These are phyloP conservation scores for Nixonia krombeini DNA, from an alignment of 1,140 invertebrate genomes.

Conservation along the genomic window DNA sequence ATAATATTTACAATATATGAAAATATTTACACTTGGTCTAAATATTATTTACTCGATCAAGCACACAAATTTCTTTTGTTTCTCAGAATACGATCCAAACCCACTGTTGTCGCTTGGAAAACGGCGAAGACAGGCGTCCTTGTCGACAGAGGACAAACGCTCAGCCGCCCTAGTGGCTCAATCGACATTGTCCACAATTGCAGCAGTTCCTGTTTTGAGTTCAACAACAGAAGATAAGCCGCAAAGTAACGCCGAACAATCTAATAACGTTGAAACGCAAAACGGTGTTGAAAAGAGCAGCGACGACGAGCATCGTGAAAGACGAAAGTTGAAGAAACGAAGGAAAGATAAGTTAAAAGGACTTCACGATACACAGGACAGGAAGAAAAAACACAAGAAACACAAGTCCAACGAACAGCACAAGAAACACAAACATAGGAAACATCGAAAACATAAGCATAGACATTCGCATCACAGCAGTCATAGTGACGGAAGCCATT, in stretches of 20 bases:
- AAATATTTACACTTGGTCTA: no score
- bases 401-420: slow-evolving; percentile 80
- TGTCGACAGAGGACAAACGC: slow-evolving; percentile 74
- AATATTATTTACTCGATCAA: no score
- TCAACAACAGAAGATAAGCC: slow-evolving; percentile 34
- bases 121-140: slow-evolving; percentile 78
- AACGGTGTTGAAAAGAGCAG: slow-evolving; percentile 51
- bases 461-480: slow-evolving; percentile 75
- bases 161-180: slow-evolving; percentile 30
- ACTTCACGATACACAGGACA: slow-evolving; percentile 65
- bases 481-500: slow-evolving; percentile 58
- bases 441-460: slow-evolving; percentile 81
- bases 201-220: slow-evolving; percentile 5
- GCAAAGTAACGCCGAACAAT: slow-evolving; percentile 24
- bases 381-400: slow-evolving; percentile 79
- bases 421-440: slow-evolving; percentile 83
- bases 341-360: slow-evolving; percentile 78
- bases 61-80: slow-evolving; percentile 7
- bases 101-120: slow-evolving; percentile 83
- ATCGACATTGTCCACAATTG: slow-evolving; percentile 15
- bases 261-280: slow-evolving; percentile 32
- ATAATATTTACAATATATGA: no score
- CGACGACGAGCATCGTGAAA: slow-evolving; percentile 73
- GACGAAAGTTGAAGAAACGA: slow-evolving; percentile 80
- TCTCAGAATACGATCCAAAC: slow-evolving; percentile 83